Conservation (phyloP, 2,888 invertebrate genomes). For the Cheilosia grossa region DNA sequence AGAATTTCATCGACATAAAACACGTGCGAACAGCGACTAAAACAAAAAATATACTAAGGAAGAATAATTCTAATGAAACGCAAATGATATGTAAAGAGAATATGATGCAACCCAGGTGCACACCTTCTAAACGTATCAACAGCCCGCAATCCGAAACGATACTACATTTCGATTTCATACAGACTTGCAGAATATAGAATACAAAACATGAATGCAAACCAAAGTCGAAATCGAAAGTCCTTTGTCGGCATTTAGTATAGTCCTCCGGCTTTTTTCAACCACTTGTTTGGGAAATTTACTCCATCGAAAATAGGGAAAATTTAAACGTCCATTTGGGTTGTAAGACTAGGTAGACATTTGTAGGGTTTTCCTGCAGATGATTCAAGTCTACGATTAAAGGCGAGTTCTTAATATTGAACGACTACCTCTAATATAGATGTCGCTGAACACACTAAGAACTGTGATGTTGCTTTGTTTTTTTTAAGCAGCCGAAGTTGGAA, state of each 20-base stretch:
- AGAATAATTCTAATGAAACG: neutral
- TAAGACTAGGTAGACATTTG: neutral
- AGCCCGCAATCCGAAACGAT: conserved; percentile 4
- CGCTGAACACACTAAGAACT: neutral
- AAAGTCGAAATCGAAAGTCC: neutral
- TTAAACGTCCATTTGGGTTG: conserved; percentile 11
- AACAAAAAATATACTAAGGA: neutral
- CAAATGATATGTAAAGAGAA: conserved; percentile 12
- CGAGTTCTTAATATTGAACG: neutral
- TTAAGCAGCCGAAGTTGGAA: too few species aligned
- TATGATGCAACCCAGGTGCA: neutral
- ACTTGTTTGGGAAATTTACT: conserved; percentile 56
- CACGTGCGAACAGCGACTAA: conserved; percentile 3
- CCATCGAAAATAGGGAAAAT: neutral
- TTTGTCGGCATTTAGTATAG: conserved; percentile 12
- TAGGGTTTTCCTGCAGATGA: neutral
- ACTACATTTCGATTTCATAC: neutral
- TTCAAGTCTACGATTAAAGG: neutral
- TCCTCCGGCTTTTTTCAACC: conserved; percentile 34
- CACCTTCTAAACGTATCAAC: conserved; percentile 11
- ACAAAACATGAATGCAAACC: neutral
- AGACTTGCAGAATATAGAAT: neutral
- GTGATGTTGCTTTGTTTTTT: too few species aligned
- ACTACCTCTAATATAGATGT: neutral
- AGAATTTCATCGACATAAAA: neutral